Conservation (phyloP, 2,888 invertebrate species). For the Tachina lurida region DNA sequence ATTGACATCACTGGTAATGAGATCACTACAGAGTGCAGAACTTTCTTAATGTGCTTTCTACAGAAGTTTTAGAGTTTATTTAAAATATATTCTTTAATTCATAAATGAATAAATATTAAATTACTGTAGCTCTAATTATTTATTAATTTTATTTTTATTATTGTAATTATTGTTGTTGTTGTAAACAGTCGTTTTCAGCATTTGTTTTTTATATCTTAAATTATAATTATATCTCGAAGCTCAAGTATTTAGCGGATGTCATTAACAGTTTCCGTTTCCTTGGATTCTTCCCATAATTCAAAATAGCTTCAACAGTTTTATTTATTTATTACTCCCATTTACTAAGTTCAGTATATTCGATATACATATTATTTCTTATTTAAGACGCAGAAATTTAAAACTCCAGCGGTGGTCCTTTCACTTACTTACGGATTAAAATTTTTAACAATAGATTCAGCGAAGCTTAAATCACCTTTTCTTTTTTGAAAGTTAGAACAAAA, state of each 20-base stretch:
- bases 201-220: background rate
- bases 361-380: background rate
- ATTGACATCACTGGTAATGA: too few species aligned
- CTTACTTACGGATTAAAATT: constrained; percentile 51
- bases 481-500: constrained; percentile 18
- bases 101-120: too few species aligned
- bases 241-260: constrained; percentile 71
- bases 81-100: too few species aligned
- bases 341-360: constrained; percentile 17
- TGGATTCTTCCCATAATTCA: constrained; percentile 20
- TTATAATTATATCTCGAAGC: constrained; percentile 35
- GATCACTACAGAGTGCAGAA: too few species aligned
- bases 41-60: too few species aligned
- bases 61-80: too few species aligned
- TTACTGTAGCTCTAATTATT: too few species aligned
- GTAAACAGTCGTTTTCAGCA: too few species aligned
- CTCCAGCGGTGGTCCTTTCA: constrained; percentile 72
- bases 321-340: constrained; percentile 1
- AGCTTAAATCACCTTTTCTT: constrained; percentile 66
- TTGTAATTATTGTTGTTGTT: too few species aligned
- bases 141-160: too few species aligned
- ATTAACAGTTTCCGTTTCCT: constrained; percentile 74
- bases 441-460: constrained; percentile 67
- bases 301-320: constrained; percentile 2
- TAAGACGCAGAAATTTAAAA: constrained; percentile 53